These are phyloP conservation scores for Pseudomyrmex concolor DNA, from an alignment of 1,140 invertebrate species.

Conservation along the genomic window DNA sequence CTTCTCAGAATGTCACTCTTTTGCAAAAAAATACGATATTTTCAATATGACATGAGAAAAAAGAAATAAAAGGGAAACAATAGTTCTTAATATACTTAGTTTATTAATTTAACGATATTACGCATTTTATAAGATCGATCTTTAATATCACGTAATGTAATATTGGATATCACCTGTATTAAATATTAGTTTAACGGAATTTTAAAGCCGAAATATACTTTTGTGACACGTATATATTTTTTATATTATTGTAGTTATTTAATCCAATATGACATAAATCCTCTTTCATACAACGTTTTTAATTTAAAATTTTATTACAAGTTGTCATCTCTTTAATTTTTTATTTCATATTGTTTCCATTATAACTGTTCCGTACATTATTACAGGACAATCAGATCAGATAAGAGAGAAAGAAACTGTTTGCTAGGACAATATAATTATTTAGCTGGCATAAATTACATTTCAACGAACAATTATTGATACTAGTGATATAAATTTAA, in stretches of 20 bases:
- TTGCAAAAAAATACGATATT: constrained; percentile 29
- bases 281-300: not conserved
- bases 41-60: constrained; percentile 11
- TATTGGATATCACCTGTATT: not conserved
- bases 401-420: not conserved
- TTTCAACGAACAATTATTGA: constrained; percentile 37
- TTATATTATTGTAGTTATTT: not conserved
- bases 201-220: not conserved
- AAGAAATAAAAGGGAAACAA: not conserved
- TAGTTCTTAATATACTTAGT: not conserved
- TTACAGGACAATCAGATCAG: constrained; percentile 23
- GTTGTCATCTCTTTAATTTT: constrained; percentile 19
- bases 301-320: constrained; percentile 25
- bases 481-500: constrained; percentile 23
- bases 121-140: no score
- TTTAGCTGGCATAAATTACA: constrained; percentile 33
- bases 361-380: constrained; percentile 3
- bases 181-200: not conserved
- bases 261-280: not conserved
- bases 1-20: not conserved
- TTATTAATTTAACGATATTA: no score
- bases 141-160: not conserved
- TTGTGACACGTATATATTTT: not conserved
- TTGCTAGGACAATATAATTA: constrained; percentile 23
- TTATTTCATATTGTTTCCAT: constrained; percentile 4